Conservation (phyloP, 2,888 invertebrate species). For the Automeris io region DNA sequence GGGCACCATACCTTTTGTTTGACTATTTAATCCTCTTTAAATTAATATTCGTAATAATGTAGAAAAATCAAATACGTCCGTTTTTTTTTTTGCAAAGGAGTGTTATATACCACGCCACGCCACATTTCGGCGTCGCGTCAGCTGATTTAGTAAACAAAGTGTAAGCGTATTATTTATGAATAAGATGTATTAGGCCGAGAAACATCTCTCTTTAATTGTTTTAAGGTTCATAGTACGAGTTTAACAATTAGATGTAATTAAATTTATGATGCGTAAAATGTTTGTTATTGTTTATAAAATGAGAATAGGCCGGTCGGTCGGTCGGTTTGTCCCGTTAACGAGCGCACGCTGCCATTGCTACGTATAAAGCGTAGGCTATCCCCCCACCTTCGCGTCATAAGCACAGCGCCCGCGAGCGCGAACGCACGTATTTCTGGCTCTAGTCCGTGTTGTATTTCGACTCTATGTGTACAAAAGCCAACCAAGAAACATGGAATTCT, state of each 20-base stretch:
- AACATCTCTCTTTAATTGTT: background rate
- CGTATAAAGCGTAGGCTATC: constrained; percentile 72
- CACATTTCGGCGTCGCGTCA: constrained; percentile 32
- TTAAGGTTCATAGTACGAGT: background rate
- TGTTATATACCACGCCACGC: constrained; percentile 13
- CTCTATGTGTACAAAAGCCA: constrained; percentile 73
- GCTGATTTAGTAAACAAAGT: constrained; percentile 66
- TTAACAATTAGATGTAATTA: background rate
- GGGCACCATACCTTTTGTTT: too few species aligned
- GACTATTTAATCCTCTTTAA: too few species aligned
- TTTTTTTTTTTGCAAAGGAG: constrained; percentile 28
- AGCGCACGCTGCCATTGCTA: constrained; percentile 66
- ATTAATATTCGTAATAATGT: constrained; percentile 11
- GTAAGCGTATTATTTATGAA: constrained; percentile 27
- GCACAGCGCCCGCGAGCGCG: constrained; percentile 73
- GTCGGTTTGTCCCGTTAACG: constrained; percentile 72
- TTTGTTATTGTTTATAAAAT: constrained; percentile 68
- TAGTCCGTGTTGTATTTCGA: constrained; percentile 63
- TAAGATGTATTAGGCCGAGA: constrained; percentile 12
- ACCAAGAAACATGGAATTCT: constrained; percentile 65
- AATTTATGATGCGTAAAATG: constrained; percentile 11
- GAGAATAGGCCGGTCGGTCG: constrained; percentile 74
- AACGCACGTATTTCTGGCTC: constrained; percentile 62
- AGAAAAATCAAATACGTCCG: constrained; percentile 28
- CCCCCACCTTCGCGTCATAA: constrained; percentile 72